Percentiles rank a stretch among this genome's conserved stretches.
Conservation (phyloP, 2,888 invertebrate species). For the Eupithecia subfuscata region DNA sequence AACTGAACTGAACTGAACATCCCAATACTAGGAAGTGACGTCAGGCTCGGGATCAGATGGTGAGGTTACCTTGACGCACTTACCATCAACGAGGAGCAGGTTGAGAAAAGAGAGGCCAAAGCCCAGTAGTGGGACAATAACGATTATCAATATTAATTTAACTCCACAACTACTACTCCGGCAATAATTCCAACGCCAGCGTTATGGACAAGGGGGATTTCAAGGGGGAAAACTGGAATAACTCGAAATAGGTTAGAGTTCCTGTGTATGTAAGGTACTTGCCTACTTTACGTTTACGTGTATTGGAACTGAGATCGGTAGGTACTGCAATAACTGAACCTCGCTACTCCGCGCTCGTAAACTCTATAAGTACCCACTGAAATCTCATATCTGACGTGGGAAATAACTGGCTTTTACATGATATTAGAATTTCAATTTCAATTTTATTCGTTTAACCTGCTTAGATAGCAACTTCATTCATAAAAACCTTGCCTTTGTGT, state of each 20-base stretch:
- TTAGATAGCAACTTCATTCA: not conserved
- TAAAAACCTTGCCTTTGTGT: not conserved
- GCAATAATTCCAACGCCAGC: not conserved
- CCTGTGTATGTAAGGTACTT: not conserved
- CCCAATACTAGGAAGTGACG: no score
- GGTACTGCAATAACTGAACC: not conserved
- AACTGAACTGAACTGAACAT: no score
- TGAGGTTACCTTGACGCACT: no score
- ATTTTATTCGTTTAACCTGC: conserved; percentile 13
- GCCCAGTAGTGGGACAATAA: not conserved
- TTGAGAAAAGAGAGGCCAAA: not conserved
- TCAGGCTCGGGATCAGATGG: no score
- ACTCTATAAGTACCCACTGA: not conserved
- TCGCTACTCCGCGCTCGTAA: not conserved
- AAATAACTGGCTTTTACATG: conserved; percentile 6
- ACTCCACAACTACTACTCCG: no score
- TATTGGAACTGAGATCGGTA: not conserved
- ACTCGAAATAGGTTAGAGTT: not conserved
- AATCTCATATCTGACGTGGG: conserved; percentile 1
- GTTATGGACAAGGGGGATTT: no score
- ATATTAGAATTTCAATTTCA: conserved; percentile 12
- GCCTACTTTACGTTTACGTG: not conserved
- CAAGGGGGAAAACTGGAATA: no score
- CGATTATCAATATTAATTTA: no score
- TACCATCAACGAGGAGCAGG: no score